phyloP scores from a whole-genome alignment of 2,797 vertebrate genomes.

The Cheirogaleus major region DNA sequence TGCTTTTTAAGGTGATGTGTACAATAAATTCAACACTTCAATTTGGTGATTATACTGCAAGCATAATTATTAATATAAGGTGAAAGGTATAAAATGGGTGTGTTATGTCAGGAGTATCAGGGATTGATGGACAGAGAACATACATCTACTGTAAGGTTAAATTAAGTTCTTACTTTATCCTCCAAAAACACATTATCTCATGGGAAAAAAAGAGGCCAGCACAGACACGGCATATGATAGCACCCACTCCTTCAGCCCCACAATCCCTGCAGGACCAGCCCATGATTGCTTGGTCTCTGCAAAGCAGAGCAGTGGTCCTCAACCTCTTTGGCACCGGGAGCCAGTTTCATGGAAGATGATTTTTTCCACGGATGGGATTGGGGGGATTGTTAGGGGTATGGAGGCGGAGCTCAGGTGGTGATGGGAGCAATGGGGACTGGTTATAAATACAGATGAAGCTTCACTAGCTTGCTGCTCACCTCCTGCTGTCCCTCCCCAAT shows the following conservation, averaged over 20 bases:
- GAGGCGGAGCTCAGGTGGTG: no score
- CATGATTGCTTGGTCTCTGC: background rate
- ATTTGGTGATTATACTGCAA: background rate
- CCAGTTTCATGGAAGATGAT: no score
- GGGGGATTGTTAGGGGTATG: no score
- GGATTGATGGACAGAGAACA: background rate
- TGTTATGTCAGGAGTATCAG: background rate
- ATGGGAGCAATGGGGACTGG: no score
- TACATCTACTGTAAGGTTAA: background rate
- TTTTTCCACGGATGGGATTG: no score
- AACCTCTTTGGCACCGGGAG: no score
- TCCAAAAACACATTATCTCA: background rate
- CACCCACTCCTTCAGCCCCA: background rate
- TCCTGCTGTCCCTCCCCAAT: no score
- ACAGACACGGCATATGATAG: background rate
- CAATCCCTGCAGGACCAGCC: background rate
- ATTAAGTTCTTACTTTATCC: background rate
- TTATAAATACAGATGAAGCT: no score
- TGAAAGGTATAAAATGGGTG: background rate
- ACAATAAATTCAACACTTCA: background rate
- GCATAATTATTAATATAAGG: background rate
- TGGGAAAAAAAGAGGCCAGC: background rate
- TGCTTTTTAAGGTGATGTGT: constrained; percentile 5
- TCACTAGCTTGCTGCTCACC: no score
- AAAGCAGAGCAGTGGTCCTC: background rate